These are phyloP conservation scores for Andrena flavipes DNA, from an alignment of 2,888 invertebrate species.

Conservation along the genomic window DNA sequence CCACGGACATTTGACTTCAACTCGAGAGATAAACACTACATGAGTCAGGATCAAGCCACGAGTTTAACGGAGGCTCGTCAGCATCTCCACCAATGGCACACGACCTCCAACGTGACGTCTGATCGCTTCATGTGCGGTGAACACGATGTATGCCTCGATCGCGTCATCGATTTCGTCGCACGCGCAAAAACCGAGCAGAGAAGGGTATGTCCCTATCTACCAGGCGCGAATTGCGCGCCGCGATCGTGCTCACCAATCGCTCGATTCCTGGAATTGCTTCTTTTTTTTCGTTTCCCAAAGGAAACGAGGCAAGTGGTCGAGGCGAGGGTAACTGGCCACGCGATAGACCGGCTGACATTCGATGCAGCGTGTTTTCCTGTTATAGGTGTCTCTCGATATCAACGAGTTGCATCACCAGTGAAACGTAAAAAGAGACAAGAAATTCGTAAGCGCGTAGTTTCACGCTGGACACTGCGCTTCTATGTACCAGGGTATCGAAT, in stretches of 20 bases:
- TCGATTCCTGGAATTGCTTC: slow-evolving; percentile 16
- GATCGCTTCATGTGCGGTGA: slow-evolving; percentile 67
- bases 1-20: slow-evolving; percentile 56
- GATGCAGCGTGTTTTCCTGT: neutral
- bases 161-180: slow-evolving; percentile 38
- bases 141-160: slow-evolving; percentile 41
- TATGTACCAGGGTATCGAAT: slow-evolving; percentile 35
- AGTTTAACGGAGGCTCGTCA: slow-evolving; percentile 80
- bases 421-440: slow-evolving; percentile 33
- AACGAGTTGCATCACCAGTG: slow-evolving; percentile 37
- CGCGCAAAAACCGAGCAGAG: slow-evolving; percentile 9
- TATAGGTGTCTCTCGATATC: slow-evolving; percentile 4
- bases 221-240: neutral
- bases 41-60: slow-evolving; percentile 70
- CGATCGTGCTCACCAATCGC: neutral
- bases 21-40: slow-evolving; percentile 63
- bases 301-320: neutral
- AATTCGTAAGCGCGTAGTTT: slow-evolving; percentile 45
- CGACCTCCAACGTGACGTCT: slow-evolving; percentile 71
- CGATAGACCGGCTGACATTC: slow-evolving; percentile 11
- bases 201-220: slow-evolving; percentile 11
- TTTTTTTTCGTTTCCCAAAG: slow-evolving; percentile 1
- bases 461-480: slow-evolving; percentile 28
- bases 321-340: neutral
- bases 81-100: slow-evolving; percentile 72